A percentile compares a stretch with the other conserved stretches of the same genome.
Evolutionary conservation across 2,797 vertebrate genomes (phyloP).

Genomic region (Enteromius fasciolatus): DNA sequence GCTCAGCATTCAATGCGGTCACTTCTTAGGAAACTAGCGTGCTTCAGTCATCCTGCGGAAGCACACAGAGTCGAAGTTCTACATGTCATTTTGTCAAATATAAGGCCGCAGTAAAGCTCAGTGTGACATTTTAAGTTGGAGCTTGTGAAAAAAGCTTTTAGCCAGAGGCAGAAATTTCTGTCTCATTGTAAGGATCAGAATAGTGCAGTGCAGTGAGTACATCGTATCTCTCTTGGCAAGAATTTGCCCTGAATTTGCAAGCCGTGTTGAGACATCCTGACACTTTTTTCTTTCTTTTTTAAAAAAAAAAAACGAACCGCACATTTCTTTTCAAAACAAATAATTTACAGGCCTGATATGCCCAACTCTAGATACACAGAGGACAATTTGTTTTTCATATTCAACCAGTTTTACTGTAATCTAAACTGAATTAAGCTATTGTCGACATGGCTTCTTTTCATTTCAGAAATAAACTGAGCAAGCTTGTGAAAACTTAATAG

Average conservation of each 20-base stretch:
- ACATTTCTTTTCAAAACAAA: conserved; percentile 23
- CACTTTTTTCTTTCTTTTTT: conserved; percentile 17
- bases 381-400: conserved; percentile 14
- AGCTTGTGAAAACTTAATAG: conserved; percentile 22
- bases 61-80: conserved; percentile 66
- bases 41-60: conserved; percentile 77
- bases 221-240: conserved; percentile 43
- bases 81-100: conserved; percentile 74
- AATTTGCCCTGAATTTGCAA: conserved; percentile 28
- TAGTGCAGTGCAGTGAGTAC: conserved; percentile 36
- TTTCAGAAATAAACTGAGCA: conserved; percentile 28
- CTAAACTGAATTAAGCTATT: conserved; percentile 16
- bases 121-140: conserved; percentile 77
- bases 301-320: background rate
- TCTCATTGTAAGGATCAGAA: conserved; percentile 60
- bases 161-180: conserved; percentile 70
- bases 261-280: conserved; percentile 22
- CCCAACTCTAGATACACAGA: background rate
- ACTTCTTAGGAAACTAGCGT: conserved; percentile 68
- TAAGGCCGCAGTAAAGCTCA: conserved; percentile 67
- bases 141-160: conserved; percentile 69
- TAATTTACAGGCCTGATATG: background rate
- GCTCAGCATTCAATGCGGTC: conserved; percentile 76
- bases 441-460: conserved; percentile 25
- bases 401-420: background rate